A percentile compares a stretch with the other conserved stretches of the same genome.
phyloP scores from a whole-genome alignment of 2,797 vertebrate species.

The Bovichtus variegatus region DNA sequence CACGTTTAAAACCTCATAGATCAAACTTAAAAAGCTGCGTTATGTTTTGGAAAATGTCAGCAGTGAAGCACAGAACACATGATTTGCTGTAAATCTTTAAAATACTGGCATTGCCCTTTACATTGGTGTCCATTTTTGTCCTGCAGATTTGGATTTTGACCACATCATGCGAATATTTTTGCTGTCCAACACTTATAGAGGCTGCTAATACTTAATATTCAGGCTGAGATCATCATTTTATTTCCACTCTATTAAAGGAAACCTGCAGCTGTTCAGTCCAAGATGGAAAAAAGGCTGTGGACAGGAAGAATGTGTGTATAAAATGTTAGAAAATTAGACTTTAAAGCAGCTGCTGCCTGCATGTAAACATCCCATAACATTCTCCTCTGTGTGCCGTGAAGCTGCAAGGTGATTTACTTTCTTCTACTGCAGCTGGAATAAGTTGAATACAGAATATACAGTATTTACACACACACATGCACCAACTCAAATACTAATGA shows the following conservation, averaged over 20 bases:
- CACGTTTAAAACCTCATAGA: too few relatives aligned
- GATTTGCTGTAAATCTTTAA: neutral
- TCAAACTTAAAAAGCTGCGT: neutral
- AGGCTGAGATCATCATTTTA: too few relatives aligned
- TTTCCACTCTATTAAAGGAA: neutral
- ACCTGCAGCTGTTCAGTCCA: neutral
- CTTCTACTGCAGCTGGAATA: neutral
- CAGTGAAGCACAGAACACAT: neutral
- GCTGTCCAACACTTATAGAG: too few relatives aligned
- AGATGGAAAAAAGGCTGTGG: neutral
- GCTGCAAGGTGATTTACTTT: neutral
- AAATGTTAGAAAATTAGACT: neutral
- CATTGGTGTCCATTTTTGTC: neutral
- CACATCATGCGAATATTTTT: neutral
- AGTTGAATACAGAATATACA: neutral
- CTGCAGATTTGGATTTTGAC: too few relatives aligned
- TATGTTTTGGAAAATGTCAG: neutral
- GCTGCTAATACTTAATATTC: neutral
- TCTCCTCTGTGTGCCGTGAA: neutral
- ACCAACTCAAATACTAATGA: neutral
- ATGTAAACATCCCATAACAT: neutral
- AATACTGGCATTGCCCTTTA: neutral
- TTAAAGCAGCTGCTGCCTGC: neutral
- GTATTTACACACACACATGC: constrained; percentile 29
- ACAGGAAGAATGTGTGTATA: neutral